phyloP scores from a whole-genome alignment of 92 coral and sea anemone species.

The Porites divaricata region DNA sequence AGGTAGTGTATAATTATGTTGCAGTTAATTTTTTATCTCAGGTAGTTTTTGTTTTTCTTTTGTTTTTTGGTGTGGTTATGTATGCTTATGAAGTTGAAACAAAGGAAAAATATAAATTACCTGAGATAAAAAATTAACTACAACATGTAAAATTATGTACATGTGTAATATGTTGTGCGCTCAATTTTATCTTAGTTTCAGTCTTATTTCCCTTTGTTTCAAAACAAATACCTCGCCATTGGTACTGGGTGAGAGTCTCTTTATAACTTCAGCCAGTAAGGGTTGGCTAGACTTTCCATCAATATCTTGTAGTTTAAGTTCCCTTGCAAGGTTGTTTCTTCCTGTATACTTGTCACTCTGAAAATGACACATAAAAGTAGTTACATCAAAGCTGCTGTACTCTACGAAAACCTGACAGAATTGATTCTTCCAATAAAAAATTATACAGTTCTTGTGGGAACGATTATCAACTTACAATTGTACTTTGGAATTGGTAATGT shows the following conservation, averaged over 20 bases:
- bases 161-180: no score
- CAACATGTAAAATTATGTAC: no score
- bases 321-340: constrained; percentile 81
- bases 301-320: constrained; percentile 69
- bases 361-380: neutral
- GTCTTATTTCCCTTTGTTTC: no score
- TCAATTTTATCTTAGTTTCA: no score
- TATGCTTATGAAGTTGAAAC: neutral
- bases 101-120: neutral
- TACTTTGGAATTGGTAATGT: no score
- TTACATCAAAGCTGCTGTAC: neutral
- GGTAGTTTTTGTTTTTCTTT: neutral
- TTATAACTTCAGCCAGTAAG: constrained; percentile 77
- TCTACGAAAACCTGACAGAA: no score
- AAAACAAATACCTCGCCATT: constrained; percentile 50
- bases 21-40: neutral
- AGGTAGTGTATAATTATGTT: neutral
- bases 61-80: neutral
- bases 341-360: constrained; percentile 97
- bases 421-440: no score
- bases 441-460: no score
- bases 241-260: constrained; percentile 52
- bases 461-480: no score
- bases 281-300: constrained; percentile 68
- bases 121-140: neutral